phyloP scores from a whole-genome alignment of 2,113 vertebrate species.

The Malurus alboscapulatus region DNA sequence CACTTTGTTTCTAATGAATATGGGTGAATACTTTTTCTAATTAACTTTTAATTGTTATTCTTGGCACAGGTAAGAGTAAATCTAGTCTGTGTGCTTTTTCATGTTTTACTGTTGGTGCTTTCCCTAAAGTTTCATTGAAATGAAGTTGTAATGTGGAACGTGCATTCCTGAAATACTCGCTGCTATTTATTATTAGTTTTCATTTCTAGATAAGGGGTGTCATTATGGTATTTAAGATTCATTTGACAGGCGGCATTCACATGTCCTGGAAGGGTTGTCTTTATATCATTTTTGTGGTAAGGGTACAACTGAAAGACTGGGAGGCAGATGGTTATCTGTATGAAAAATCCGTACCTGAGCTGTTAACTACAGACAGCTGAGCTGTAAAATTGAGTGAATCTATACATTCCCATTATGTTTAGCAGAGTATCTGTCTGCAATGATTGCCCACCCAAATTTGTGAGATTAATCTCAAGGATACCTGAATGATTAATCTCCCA shows the following conservation, averaged over 20 bases:
- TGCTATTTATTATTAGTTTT: slow-evolving; percentile 23
- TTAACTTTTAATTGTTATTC: neutral
- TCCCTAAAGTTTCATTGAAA: neutral
- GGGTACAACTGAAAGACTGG: neutral
- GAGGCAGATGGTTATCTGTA: slow-evolving; percentile 1
- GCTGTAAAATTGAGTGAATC: neutral
- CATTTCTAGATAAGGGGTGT: neutral
- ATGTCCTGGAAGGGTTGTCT: neutral
- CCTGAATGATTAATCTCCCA: neutral
- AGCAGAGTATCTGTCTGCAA: neutral
- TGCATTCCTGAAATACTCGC: neutral
- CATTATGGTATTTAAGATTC: neutral
- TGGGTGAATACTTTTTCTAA: neutral
- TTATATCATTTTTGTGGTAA: neutral
- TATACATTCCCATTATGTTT: neutral
- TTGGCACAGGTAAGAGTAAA: neutral
- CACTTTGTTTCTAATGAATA: neutral
- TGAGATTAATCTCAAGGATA: neutral
- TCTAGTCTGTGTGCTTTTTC: neutral
- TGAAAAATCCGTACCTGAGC: neutral
- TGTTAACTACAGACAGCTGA: neutral
- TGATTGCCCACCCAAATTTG: neutral
- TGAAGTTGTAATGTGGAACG: neutral
- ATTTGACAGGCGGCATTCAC: slow-evolving; percentile 27
- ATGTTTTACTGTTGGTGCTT: neutral